A percentile compares a stretch with the other conserved stretches of the same genome.
Evolutionary conservation across 2,888 invertebrate genomes (phyloP).

Genomic region (Drosophila quinaria): DNA sequence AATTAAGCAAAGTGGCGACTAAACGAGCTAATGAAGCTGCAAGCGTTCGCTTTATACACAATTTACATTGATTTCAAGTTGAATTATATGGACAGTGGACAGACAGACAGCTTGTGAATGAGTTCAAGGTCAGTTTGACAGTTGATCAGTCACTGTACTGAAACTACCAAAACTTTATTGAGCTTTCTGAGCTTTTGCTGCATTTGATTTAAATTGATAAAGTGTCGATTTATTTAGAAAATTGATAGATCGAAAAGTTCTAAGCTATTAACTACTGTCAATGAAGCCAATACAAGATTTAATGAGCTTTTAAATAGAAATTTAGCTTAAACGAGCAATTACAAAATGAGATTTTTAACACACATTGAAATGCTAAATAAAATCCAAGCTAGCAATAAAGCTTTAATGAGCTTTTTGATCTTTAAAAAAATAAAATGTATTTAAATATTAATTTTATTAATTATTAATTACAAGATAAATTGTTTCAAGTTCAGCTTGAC

Average conservation of each 20-base stretch:
- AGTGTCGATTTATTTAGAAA: background rate
- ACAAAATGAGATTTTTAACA: background rate
- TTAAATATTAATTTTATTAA: no score
- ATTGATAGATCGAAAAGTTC: background rate
- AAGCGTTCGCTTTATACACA: slow-evolving; percentile 28
- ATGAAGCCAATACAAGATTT: background rate
- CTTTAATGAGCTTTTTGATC: background rate
- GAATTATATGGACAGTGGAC: slow-evolving; percentile 10
- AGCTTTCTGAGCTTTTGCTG: background rate
- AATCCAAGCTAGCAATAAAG: background rate
- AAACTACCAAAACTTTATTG: background rate
- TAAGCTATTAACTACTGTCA: no score
- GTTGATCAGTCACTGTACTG: slow-evolving; percentile 5
- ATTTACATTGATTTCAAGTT: slow-evolving; percentile 59
- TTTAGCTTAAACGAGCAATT: background rate
- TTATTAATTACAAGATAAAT: background rate
- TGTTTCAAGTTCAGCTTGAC: slow-evolving; percentile 1
- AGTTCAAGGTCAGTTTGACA: slow-evolving; percentile 52
- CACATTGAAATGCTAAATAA: background rate
- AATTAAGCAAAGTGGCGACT: slow-evolving; percentile 52
- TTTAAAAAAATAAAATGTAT: background rate
- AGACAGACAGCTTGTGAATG: slow-evolving; percentile 24
- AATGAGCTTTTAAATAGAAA: background rate
- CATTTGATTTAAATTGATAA: background rate
- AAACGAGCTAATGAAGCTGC: slow-evolving; percentile 58